A percentile compares a stretch with the other conserved stretches of the same genome.
phyloP scores from a whole-genome alignment of 2,888 invertebrate species.

The Apoderus coryli region DNA sequence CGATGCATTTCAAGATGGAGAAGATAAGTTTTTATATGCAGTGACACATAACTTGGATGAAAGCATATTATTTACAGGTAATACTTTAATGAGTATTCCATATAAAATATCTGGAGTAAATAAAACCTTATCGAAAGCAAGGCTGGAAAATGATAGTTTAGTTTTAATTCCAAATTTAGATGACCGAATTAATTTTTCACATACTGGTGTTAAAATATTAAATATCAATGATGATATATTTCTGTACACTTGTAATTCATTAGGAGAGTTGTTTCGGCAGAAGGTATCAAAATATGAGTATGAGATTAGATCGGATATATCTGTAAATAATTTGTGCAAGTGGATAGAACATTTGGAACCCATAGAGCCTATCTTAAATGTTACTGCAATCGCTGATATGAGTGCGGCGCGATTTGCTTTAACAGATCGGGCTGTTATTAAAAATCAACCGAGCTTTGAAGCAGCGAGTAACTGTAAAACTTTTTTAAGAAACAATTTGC shows the following conservation, averaged over 20 bases:
- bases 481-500: too few relatives aligned
- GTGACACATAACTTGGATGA: conserved; percentile 16
- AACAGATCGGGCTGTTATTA: too few relatives aligned
- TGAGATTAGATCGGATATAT: too few relatives aligned
- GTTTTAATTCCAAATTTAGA: conserved; percentile 14
- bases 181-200: conserved; percentile 15
- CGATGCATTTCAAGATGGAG: conserved; percentile 14
- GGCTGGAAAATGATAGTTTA: conserved; percentile 14
- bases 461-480: too few relatives aligned
- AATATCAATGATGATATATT: conserved; percentile 14
- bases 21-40: conserved; percentile 17
- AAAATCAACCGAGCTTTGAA: too few relatives aligned
- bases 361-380: conserved; percentile 7
- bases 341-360: too few relatives aligned
- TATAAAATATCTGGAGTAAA: conserved; percentile 17
- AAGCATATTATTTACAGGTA: conserved; percentile 20
- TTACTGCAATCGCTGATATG: conserved; percentile 13
- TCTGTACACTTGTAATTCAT: conserved; percentile 17
- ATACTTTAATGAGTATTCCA: conserved; percentile 18
- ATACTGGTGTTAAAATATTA: conserved; percentile 20
- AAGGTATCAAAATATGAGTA: conserved; percentile 14
- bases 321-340: conserved; percentile 13
- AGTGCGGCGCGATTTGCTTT: conserved; percentile 11
- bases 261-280: conserved; percentile 22
- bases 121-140: conserved; percentile 16